Evolutionary conservation across 2,113 vertebrate species (phyloP).

Genomic region (Paraplagusia blochii): DNA sequence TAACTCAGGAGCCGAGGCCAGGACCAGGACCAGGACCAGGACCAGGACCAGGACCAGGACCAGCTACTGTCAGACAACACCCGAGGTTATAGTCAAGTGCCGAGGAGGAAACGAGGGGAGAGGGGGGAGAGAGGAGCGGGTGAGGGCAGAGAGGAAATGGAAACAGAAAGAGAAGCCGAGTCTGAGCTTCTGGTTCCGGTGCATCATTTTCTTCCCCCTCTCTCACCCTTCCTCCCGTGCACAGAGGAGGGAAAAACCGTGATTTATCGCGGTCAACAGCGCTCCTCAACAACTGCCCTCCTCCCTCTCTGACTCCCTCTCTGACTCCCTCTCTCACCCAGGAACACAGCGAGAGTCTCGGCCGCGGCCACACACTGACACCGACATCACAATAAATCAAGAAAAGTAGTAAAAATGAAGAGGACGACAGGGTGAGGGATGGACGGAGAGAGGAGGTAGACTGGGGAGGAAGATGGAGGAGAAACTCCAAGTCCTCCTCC

Average conservation of each 20-base stretch:
- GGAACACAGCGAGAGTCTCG: conserved; percentile 56
- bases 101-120: conserved; percentile 42
- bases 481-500: conserved; percentile 48
- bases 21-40: conserved; percentile 75
- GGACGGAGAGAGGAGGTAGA: conserved; percentile 62
- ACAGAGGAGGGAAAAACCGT: conserved; percentile 62
- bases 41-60: conserved; percentile 78
- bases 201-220: conserved; percentile 83
- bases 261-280: conserved; percentile 88
- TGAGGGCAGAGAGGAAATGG: conserved; percentile 1
- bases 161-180: conserved; percentile 17
- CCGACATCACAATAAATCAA: conserved; percentile 96
- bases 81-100: conserved; percentile 80
- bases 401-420: conserved; percentile 42
- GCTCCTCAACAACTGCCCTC: conserved; percentile 96
- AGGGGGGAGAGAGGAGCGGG: conserved; percentile 20
- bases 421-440: conserved; percentile 40
- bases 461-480: conserved; percentile 59
- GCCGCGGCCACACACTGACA: conserved; percentile 85
- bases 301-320: conserved; percentile 74
- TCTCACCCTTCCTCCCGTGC: conserved; percentile 71
- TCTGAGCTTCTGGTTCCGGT: conserved; percentile 60
- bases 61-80: conserved; percentile 77
- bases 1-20: conserved; percentile 86
- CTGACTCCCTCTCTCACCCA: conserved; percentile 63